A percentile compares a stretch with the other conserved stretches of the same genome.
Conservation (phyloP, 2,113 vertebrate genomes). For the Recurvirostra avosetta region DNA sequence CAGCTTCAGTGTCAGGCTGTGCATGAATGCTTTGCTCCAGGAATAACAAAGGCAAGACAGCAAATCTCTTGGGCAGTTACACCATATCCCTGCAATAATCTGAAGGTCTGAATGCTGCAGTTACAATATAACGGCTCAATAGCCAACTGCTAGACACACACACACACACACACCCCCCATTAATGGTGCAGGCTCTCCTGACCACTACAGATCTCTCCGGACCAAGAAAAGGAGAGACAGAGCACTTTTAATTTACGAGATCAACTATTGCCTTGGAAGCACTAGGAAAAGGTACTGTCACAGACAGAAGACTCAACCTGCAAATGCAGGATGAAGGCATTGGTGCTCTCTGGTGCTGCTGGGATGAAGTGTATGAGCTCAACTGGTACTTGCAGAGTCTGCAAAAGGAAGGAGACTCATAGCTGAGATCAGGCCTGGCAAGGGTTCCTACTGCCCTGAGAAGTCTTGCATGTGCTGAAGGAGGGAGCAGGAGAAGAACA, state of each 20-base stretch:
- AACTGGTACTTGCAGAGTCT: background rate
- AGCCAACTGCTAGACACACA: background rate
- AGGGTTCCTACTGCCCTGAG: background rate
- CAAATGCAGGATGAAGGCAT: background rate
- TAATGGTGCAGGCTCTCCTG: background rate
- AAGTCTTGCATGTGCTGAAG: background rate
- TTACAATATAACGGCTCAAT: background rate
- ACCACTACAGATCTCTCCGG: background rate
- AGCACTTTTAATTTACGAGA: background rate
- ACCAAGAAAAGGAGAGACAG: background rate
- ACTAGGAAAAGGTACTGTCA: background rate
- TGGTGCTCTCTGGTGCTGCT: background rate
- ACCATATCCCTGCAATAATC: background rate
- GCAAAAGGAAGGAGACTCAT: background rate
- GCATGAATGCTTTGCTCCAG: background rate
- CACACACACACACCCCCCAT: fast-evolving
- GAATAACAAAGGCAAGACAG: background rate
- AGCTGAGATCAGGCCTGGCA: background rate
- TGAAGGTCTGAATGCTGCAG: background rate
- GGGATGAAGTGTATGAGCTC: background rate
- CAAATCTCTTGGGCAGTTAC: background rate
- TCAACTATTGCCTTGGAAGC: background rate
- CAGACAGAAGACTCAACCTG: background rate
- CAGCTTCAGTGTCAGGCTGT: background rate
- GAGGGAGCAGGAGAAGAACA: background rate